These are phyloP conservation scores for Apodemus speciosus DNA, from an alignment of 2,113 vertebrate species.

Conservation along the genomic window DNA sequence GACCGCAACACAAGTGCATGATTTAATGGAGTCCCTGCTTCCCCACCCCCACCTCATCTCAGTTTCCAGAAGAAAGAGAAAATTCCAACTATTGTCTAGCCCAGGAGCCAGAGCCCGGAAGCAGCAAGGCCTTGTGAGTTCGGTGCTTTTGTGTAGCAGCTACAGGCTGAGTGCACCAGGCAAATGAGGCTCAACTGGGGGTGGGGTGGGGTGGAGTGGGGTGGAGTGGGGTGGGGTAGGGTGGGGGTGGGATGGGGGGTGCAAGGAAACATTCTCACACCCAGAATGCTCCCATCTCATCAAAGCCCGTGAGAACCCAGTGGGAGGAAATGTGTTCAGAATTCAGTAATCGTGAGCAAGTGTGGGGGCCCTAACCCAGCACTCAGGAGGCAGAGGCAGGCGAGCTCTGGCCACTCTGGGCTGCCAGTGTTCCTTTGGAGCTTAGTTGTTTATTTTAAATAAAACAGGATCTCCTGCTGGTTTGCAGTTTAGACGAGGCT, in stretches of 20 bases:
- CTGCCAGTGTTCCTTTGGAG: not conserved
- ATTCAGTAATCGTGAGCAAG: not conserved
- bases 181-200: not conserved
- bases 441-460: not conserved
- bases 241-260: too few relatives aligned
- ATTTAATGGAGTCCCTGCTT: not conserved
- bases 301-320: not conserved
- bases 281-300: not conserved
- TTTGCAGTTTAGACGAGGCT: too few relatives aligned
- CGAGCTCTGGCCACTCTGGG: not conserved
- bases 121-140: not conserved
- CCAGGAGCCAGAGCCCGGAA: not conserved
- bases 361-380: not conserved
- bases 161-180: rapidly evolving
- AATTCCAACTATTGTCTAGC: not conserved
- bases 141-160: rapidly evolving
- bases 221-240: rapidly evolving
- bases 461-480: not conserved
- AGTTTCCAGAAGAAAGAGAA: not conserved
- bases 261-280: not conserved
- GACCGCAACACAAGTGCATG: not conserved
- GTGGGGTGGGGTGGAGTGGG: too few relatives aligned
- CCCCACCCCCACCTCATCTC: too few relatives aligned
- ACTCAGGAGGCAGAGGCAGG: not conserved
- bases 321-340: not conserved